These are phyloP conservation scores for Amiota communis DNA, from an alignment of 2,888 invertebrate species.

Conservation along the genomic window DNA sequence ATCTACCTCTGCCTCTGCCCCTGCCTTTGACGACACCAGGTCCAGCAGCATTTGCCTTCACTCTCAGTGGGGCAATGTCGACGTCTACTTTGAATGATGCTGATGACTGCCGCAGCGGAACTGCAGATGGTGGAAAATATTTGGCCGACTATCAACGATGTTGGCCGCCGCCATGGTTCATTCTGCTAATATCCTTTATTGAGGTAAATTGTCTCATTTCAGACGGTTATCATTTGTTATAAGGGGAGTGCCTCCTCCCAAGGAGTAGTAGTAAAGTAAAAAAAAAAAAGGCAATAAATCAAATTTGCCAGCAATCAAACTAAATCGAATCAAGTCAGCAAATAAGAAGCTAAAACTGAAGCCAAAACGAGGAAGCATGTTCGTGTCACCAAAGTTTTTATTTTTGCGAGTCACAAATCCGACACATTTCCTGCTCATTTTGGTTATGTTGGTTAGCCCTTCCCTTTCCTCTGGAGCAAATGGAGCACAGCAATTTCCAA, in stretches of 20 bases:
- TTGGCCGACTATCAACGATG: conserved; percentile 95
- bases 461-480: not conserved
- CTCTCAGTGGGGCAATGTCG: conserved; percentile 1
- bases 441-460: not conserved
- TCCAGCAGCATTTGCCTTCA: not conserved
- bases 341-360: not conserved
- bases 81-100: conserved; percentile 28
- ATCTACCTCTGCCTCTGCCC: not conserved
- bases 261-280: not conserved
- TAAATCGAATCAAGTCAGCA: not conserved
- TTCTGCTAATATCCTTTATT: conserved; percentile 91
- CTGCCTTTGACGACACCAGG: not conserved
- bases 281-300: not conserved
- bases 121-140: conserved; percentile 77
- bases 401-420: not conserved
- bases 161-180: conserved; percentile 95
- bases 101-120: conserved; percentile 34
- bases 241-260: not conserved
- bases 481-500: too few relatives aligned
- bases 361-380: not conserved
- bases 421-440: conserved; percentile 12
- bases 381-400: conserved; percentile 10
- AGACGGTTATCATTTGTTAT: not conserved
- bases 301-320: not conserved
- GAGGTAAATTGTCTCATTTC: conserved; percentile 82